Percentiles rank a stretch among this genome's conserved stretches.
phyloP scores from a whole-genome alignment of 2,888 invertebrate genomes.

The Lacanobia wlatinum region DNA sequence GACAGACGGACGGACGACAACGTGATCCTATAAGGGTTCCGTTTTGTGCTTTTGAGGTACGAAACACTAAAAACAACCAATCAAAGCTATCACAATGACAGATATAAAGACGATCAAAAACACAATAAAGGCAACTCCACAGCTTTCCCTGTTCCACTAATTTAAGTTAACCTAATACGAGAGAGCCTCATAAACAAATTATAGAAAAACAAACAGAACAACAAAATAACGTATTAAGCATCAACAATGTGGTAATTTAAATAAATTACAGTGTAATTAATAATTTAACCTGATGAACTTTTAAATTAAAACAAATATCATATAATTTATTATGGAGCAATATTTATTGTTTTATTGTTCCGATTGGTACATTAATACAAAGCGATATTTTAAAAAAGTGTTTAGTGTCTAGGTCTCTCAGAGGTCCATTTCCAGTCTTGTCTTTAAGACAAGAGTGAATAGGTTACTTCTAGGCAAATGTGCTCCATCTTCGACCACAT shows the following conservation, averaged over 20 bases:
- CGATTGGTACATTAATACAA: background rate
- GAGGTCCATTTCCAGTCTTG: too few relatives aligned
- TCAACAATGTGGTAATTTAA: slow-evolving; percentile 59
- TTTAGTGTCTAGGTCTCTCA: too few relatives aligned
- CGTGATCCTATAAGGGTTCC: too few relatives aligned
- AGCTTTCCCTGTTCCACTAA: slow-evolving; percentile 71
- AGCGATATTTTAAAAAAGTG: too few relatives aligned
- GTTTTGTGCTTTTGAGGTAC: too few relatives aligned
- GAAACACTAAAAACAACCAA: too few relatives aligned
- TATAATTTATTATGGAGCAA: slow-evolving; percentile 2
- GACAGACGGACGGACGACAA: too few relatives aligned
- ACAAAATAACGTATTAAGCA: slow-evolving; percentile 75
- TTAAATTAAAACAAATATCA: slow-evolving; percentile 50
- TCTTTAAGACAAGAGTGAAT: too few relatives aligned
- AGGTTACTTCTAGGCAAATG: too few relatives aligned
- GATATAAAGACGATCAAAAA: too few relatives aligned
- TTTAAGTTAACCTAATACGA: slow-evolving; percentile 78
- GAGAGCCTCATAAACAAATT: slow-evolving; percentile 76
- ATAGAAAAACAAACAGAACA: slow-evolving; percentile 82
- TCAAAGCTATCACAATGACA: too few relatives aligned
- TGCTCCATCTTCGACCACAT: too few relatives aligned
- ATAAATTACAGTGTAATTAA: slow-evolving; percentile 65
- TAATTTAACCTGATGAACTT: slow-evolving; percentile 38
- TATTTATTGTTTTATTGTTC: background rate
- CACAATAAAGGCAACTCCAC: slow-evolving; percentile 61